Conservation (phyloP, 2,113 vertebrate genomes). For the Toxostoma redivivum region DNA sequence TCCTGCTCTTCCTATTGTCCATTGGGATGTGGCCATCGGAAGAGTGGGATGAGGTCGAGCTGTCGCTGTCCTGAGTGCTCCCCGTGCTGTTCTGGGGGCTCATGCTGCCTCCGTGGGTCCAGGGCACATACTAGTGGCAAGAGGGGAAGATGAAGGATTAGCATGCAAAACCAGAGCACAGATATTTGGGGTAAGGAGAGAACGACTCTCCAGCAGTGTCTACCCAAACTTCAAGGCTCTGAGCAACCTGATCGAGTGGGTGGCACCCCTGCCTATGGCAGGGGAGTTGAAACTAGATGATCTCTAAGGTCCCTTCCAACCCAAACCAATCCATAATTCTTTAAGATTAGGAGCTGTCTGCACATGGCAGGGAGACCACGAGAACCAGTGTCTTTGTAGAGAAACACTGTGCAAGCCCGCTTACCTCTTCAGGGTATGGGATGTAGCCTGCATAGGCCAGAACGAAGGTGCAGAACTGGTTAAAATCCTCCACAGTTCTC, state of each 20-base stretch:
- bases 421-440: constrained; percentile 94
- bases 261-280: neutral
- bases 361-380: neutral
- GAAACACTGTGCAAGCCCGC: neutral
- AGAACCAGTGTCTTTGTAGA: neutral
- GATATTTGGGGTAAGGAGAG: neutral
- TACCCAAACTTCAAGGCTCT: neutral
- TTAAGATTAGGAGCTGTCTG: neutral
- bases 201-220: neutral
- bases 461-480: constrained; percentile 98
- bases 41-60: constrained; percentile 77
- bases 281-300: neutral
- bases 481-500: constrained; percentile 96
- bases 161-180: fast-evolving
- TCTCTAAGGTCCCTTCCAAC: neutral
- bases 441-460: constrained; percentile 97
- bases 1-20: constrained; percentile 23
- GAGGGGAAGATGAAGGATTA: neutral
- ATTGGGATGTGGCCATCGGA: neutral
- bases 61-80: constrained; percentile 93
- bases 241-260: neutral
- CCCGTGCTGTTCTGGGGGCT: constrained; percentile 96
- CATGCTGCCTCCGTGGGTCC: constrained; percentile 83
- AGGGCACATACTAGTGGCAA: constrained; percentile 75
- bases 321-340: neutral